These are phyloP conservation scores for Coracopsis vasa DNA, from an alignment of 2,113 vertebrate genomes.

Conservation along the genomic window DNA sequence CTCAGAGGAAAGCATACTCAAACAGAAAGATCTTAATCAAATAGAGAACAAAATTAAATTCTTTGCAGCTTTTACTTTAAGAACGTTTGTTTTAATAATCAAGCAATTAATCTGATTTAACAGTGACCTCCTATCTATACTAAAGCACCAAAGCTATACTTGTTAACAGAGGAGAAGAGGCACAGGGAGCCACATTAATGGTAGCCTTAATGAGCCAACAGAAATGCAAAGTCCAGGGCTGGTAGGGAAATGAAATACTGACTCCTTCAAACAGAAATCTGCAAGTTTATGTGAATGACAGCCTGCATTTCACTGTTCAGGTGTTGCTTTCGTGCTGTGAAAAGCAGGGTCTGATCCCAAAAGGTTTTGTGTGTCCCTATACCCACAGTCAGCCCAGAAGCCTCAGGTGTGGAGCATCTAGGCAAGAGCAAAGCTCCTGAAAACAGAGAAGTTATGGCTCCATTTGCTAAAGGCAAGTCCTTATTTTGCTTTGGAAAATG, in stretches of 20 bases:
- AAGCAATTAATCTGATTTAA: not conserved
- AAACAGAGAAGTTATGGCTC: not conserved
- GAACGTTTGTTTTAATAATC: not conserved
- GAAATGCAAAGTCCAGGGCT: not conserved
- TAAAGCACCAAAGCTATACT: not conserved
- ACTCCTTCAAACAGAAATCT: not conserved
- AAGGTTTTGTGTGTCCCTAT: not conserved
- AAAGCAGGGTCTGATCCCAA: not conserved
- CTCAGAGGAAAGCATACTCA: not conserved
- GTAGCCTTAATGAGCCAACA: not conserved
- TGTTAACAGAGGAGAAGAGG: not conserved
- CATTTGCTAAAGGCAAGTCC: accelerated
- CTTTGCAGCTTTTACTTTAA: not conserved
- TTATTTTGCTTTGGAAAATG: not conserved
- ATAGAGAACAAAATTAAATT: not conserved
- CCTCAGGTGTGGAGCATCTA: not conserved
- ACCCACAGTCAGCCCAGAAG: accelerated
- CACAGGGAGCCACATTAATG: accelerated
- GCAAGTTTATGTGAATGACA: accelerated
- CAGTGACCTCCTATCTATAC: not conserved
- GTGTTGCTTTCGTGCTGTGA: no score
- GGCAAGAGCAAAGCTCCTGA: not conserved
- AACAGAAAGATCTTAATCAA: not conserved
- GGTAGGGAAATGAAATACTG: not conserved
- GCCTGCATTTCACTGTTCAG: not conserved